These are phyloP conservation scores for Hycleus cichorii DNA, from an alignment of 1,140 invertebrate genomes.

Conservation along the genomic window DNA sequence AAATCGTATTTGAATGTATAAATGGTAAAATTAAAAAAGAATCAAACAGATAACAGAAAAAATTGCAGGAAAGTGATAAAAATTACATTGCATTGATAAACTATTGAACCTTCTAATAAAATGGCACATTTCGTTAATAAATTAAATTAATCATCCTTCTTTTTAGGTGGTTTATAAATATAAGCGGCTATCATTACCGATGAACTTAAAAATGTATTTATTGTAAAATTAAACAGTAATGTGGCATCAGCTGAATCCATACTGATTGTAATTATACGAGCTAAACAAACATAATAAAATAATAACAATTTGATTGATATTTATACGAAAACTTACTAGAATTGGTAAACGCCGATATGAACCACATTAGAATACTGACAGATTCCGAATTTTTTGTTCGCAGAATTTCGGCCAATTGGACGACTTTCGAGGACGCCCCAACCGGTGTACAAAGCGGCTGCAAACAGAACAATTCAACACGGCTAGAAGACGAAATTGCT, in stretches of 20 bases:
- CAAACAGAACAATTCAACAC: slow-evolving; percentile 8
- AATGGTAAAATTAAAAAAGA: too few relatives aligned
- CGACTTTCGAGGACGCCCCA: slow-evolving; percentile 60
- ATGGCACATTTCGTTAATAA: too few relatives aligned
- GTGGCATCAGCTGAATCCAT: slow-evolving; percentile 58
- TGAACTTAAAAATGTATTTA: slow-evolving; percentile 54
- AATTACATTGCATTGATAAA: too few relatives aligned
- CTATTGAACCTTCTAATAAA: too few relatives aligned
- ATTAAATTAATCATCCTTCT: background rate
- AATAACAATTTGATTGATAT: too few relatives aligned
- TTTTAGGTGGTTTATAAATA: slow-evolving; percentile 41
- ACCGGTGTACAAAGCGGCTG: slow-evolving; percentile 62
- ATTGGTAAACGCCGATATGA: slow-evolving; percentile 61
- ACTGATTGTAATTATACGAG: slow-evolving; percentile 57
- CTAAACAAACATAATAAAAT: slow-evolving; percentile 42
- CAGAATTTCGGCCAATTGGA: slow-evolving; percentile 57
- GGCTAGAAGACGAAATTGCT: slow-evolving; percentile 12
- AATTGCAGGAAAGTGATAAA: too few relatives aligned
- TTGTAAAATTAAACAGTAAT: slow-evolving; percentile 54
- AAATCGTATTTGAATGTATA: too few relatives aligned
- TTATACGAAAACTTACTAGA: slow-evolving; percentile 47
- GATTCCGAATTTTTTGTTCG: slow-evolving; percentile 54
- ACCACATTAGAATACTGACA: slow-evolving; percentile 59
- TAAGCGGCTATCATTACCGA: slow-evolving; percentile 51
- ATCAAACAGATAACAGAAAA: too few relatives aligned